Evolutionary conservation across 2,113 vertebrate genomes (phyloP).

Genomic region (Varanus komodoensis): DNA sequence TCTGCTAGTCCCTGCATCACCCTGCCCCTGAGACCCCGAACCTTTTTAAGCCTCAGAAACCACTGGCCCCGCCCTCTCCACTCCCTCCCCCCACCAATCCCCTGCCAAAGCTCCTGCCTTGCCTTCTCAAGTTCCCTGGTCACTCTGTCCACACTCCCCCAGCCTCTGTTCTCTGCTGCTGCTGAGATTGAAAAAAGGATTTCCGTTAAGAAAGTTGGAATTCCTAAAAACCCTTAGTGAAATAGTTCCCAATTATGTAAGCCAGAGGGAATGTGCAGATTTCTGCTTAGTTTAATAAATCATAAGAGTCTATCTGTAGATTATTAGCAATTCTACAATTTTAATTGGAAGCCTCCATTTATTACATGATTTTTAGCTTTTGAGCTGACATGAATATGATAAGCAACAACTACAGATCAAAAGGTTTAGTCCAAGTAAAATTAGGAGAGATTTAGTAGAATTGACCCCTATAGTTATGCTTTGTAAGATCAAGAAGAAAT

Average conservation of each 20-base stretch:
- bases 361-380: not conserved
- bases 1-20: too few species aligned
- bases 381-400: not conserved
- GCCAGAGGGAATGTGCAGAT: not conserved
- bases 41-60: too few species aligned
- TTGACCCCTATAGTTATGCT: not conserved
- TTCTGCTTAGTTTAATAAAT: not conserved
- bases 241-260: not conserved
- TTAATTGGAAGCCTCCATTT: not conserved
- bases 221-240: not conserved
- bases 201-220: too few species aligned
- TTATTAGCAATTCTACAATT: not conserved
- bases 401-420: not conserved
- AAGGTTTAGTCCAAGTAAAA: not conserved
- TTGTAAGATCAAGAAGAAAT: not conserved
- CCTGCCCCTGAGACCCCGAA: too few species aligned
- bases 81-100: too few species aligned
- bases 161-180: too few species aligned
- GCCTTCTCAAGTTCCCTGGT: too few species aligned
- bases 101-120: too few species aligned
- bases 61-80: too few species aligned
- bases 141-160: too few species aligned
- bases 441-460: not conserved
- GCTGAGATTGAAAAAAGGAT: too few species aligned
- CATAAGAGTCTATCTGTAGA: not conserved